A percentile compares a stretch with the other conserved stretches of the same genome.
Evolutionary conservation across 2,888 invertebrate species (phyloP).

Genomic region (Diachrysia chrysitis): DNA sequence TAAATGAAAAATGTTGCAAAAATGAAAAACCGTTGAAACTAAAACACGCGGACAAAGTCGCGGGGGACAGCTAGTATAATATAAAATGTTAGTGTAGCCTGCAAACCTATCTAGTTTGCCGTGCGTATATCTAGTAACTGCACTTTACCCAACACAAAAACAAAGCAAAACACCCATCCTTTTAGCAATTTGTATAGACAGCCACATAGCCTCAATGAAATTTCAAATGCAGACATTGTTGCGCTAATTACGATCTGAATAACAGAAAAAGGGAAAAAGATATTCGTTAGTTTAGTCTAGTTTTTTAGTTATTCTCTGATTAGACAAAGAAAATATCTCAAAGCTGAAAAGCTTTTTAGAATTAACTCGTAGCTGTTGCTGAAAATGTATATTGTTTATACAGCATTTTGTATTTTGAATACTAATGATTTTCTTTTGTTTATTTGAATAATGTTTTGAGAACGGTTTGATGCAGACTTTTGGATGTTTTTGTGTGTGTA

Average conservation of each 20-base stretch:
- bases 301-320: constrained; percentile 44
- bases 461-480: no score
- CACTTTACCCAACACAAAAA: no score
- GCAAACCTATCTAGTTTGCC: no score
- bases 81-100: no score
- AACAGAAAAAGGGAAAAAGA: constrained; percentile 14
- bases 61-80: no score
- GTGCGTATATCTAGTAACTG: no score
- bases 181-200: not conserved
- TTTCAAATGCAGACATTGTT: constrained; percentile 1
- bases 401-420: constrained; percentile 7
- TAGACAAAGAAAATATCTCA: constrained; percentile 55
- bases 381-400: constrained; percentile 4
- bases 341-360: constrained; percentile 36
- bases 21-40: no score
- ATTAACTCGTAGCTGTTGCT: constrained; percentile 15
- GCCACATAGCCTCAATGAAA: not conserved
- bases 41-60: no score
- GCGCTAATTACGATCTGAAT: constrained; percentile 41
- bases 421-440: constrained; percentile 9
- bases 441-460: not conserved
- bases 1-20: no score
- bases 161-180: not conserved
- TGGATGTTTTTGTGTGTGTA: no score
- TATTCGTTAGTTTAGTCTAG: constrained; percentile 29